Base-by-base conservation (phyloP, 2,888 invertebrate genomes). In the Andrena bucephala region DNA sequence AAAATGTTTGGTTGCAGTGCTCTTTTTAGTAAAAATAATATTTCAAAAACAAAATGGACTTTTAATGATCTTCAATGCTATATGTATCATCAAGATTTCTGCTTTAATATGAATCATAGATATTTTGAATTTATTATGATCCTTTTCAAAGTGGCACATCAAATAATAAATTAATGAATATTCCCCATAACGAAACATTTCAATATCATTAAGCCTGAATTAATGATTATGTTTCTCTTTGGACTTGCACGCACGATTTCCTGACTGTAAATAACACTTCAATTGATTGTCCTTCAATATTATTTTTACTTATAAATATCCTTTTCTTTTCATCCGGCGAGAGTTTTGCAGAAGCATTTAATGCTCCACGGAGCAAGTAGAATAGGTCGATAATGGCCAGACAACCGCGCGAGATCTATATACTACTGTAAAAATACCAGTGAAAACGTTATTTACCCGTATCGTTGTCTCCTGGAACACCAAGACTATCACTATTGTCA, bases 401-500 rank as follows among this genome's bases (percentile, higher is more conserved):
- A 54, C 24, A 31, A 6, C 20, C 5, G 16, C 6, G 16, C 6
- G 16, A 16, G 6, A 52, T 33, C 5, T 29, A 13, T 36, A 20
- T 36, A 2, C 24, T 36, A 2, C 24, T 10, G n/a, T 29, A 52
- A 31, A 67, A 24, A 13, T 54, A 27, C 13, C 48, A 33, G 10
- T 13, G 20, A 13, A 59, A 24, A 42, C 48, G 62, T 27, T 57
- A 91, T 95, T 93, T 90, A 95, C 96, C 95, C 93, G 95, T 95
- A 92, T 96, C 96, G 91, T 94, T 95, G 92, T 95, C 96, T 89
- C 95, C 94, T 69, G 95, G 95, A 90, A 95, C 95, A 73, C 95
- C 95, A 87, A 96, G 94, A 94, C 95, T 95, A 94, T 96, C 95
- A 88, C 95, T 95, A 94, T 95, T 95, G 94, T 96, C 95, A 94